Evolutionary conservation across 1,140 invertebrate species (phyloP).

Genomic region (Ridgeia piscesae): DNA sequence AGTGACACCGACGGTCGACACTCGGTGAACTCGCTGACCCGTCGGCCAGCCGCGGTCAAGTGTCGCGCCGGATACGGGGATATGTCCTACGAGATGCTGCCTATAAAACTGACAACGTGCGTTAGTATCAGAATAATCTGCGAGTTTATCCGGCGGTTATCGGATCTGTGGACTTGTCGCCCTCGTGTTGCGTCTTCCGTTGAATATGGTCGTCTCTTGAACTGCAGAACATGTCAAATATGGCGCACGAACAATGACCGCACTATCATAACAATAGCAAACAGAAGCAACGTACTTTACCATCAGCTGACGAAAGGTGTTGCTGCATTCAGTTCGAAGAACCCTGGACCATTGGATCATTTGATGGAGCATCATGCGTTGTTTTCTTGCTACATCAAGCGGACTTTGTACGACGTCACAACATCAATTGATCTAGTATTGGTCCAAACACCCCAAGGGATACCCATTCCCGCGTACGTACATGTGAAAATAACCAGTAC

Average conservation of each 20-base stretch:
- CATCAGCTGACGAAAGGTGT: background rate
- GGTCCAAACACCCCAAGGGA: background rate
- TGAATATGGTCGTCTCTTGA: background rate
- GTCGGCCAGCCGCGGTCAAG: background rate
- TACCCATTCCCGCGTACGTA: background rate
- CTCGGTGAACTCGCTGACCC: background rate
- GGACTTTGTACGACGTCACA: background rate
- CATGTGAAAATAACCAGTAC: background rate
- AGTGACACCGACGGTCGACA: background rate
- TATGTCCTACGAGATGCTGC: background rate
- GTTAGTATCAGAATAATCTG: background rate
- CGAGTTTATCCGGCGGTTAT: background rate
- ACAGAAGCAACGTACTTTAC: background rate
- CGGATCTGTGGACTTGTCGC: background rate
- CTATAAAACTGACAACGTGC: background rate
- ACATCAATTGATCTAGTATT: background rate
- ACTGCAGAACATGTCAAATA: background rate
- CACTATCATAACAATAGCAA: background rate
- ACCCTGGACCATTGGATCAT: background rate
- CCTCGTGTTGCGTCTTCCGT: background rate
- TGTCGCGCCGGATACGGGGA: background rate
- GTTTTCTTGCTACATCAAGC: background rate
- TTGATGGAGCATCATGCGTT: background rate
- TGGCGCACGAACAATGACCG: background rate
- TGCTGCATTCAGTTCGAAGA: background rate